These are phyloP conservation scores for Dromiciops gliroides DNA, from an alignment of 2,113 vertebrate species.

Conservation along the genomic window DNA sequence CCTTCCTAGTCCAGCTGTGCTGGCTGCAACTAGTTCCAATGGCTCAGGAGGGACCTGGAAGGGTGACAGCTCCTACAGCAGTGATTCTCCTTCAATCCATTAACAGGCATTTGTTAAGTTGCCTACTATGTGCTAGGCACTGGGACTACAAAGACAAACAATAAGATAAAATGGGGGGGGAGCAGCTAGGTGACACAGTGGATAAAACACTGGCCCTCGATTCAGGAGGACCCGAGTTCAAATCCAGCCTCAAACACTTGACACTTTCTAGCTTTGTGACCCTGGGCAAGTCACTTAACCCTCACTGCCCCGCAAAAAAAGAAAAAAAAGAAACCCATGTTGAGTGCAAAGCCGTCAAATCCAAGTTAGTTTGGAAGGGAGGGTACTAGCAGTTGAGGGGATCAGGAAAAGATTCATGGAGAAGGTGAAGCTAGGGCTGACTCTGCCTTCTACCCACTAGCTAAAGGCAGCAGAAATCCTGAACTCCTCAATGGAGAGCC, in stretches of 20 bases:
- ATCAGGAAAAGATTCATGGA: not conserved
- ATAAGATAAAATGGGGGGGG: not conserved
- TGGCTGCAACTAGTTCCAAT: not conserved
- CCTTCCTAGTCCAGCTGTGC: not conserved
- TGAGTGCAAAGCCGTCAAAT: not conserved
- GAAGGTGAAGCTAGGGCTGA: too few species aligned
- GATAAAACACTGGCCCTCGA: too few species aligned
- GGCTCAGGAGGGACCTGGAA: not conserved
- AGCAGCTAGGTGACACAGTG: too few species aligned
- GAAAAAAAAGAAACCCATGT: not conserved
- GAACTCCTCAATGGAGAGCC: too few species aligned
- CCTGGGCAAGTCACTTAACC: too few species aligned
- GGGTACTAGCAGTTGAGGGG: too few species aligned
- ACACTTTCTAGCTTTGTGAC: too few species aligned
- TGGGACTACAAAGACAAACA: not conserved
- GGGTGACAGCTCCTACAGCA: not conserved
- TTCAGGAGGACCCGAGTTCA: too few species aligned
- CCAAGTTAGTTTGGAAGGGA: not conserved
- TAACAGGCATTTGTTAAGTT: not conserved
- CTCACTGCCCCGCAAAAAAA: too few species aligned
- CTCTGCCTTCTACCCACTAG: too few species aligned
- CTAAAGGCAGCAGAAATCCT: too few species aligned
- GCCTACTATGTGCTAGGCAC: not conserved
- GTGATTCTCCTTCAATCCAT: not conserved
- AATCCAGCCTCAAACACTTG: too few species aligned